Evolutionary conservation across 2,113 vertebrate species (phyloP).

Genomic region (Onychostruthus taczanowskii): DNA sequence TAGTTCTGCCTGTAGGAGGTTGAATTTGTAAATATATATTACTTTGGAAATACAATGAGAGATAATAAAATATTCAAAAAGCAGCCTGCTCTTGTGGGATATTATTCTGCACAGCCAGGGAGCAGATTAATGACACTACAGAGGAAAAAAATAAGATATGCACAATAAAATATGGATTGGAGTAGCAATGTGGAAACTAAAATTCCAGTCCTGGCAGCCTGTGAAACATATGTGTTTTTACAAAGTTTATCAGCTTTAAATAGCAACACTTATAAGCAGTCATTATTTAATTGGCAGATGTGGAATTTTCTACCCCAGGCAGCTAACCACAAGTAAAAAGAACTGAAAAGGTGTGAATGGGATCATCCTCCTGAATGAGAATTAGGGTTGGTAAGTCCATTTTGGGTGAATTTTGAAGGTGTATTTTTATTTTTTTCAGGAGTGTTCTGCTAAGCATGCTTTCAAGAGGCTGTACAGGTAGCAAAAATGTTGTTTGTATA

Average conservation of each 20-base stretch:
- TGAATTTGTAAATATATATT: conserved; percentile 80
- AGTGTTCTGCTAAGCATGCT: not conserved
- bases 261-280: not conserved
- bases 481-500: not conserved
- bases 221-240: not conserved
- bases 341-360: not conserved
- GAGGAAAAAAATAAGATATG: conserved; percentile 45
- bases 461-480: not conserved
- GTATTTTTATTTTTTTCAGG: not conserved
- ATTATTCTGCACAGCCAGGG: conserved; percentile 79
- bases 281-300: not conserved
- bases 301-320: not conserved
- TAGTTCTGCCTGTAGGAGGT: conserved; percentile 71
- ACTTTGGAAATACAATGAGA: conserved; percentile 76
- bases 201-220: conserved; percentile 24
- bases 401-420: not conserved
- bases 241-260: conserved; percentile 20
- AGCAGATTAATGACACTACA: conserved; percentile 77
- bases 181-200: conserved; percentile 18
- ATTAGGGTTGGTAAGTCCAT: not conserved
- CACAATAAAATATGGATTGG: conserved; percentile 74
- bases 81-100: conserved; percentile 68
- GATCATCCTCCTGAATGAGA: not conserved
- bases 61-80: conserved; percentile 82
- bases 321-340: not conserved